These are phyloP conservation scores for Dryobota labecula DNA, from an alignment of 2,888 invertebrate genomes.

Conservation along the genomic window DNA sequence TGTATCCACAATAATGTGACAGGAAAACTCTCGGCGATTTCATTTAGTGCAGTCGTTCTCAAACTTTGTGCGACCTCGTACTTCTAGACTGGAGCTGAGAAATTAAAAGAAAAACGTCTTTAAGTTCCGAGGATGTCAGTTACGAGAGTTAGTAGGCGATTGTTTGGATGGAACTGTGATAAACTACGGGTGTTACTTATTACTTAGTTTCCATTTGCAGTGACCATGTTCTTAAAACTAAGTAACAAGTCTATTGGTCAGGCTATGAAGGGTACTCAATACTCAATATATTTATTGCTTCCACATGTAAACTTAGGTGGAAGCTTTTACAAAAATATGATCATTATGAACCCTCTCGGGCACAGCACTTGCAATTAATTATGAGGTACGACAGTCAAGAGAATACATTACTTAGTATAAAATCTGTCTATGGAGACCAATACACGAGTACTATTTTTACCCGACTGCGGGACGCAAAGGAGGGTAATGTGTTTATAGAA, in stretches of 20 bases:
- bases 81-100: background rate
- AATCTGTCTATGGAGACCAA: background rate
- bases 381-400: no score
- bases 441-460: background rate
- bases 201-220: no score
- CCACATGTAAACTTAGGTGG: no score
- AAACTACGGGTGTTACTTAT: background rate
- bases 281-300: no score
- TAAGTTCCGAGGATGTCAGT: background rate
- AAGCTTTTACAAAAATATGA: no score
- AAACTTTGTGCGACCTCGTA: conserved; percentile 49
- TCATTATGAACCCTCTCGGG: no score
- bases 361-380: background rate
- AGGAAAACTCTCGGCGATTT: conserved; percentile 57
- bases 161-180: background rate
- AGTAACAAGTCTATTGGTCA: no score
- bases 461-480: no score
- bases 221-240: no score
- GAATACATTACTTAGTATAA: background rate
- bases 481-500: no score
- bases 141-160: background rate
- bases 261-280: no score
- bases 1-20: conserved; percentile 60
- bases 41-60: conserved; percentile 57
- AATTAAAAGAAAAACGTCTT: conserved; percentile 29